Evolutionary conservation across 2,113 vertebrate species (phyloP).

Genomic region (Merops nubicus): DNA sequence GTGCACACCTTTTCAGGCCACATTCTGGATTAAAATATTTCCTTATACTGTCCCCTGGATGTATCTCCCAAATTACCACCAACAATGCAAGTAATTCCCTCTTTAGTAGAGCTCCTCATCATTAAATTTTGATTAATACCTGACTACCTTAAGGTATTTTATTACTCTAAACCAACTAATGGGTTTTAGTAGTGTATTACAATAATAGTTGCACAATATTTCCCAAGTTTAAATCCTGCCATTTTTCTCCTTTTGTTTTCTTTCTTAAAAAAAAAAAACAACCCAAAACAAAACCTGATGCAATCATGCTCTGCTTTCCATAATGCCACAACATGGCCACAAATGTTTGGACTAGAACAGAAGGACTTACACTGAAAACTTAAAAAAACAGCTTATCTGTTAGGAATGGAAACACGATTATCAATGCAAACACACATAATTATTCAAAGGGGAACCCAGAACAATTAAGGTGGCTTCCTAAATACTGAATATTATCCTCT

Average conservation of each 20-base stretch:
- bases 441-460: background rate
- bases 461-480: background rate
- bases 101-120: background rate
- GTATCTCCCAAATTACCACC: background rate
- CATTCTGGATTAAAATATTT: background rate
- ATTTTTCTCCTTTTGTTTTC: background rate
- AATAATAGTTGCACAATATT: background rate
- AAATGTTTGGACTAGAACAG: background rate
- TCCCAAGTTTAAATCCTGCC: background rate
- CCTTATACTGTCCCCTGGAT: background rate
- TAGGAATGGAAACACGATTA: background rate
- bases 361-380: background rate
- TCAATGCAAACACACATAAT: background rate
- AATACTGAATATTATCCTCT: background rate
- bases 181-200: background rate
- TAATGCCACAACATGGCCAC: background rate
- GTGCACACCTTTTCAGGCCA: background rate
- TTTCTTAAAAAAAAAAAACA: background rate
- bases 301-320: background rate
- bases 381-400: background rate
- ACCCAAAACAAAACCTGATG: background rate
- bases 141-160: background rate
- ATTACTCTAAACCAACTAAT: background rate
- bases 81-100: background rate
- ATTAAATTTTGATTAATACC: background rate